phyloP scores from a whole-genome alignment of 2,888 invertebrate genomes.

The Sarcophaga caerulescens region DNA sequence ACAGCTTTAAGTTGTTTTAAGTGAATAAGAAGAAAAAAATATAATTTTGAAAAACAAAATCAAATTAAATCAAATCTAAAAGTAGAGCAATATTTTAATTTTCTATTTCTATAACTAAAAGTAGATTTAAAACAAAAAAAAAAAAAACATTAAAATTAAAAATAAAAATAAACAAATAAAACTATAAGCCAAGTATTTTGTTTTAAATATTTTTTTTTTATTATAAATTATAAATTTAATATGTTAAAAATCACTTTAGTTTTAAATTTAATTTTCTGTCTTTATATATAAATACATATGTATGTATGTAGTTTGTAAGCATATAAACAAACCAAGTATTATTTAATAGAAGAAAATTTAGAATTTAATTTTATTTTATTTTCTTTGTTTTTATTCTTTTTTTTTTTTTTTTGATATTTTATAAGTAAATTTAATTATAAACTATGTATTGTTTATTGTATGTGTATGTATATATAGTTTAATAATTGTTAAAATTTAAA shows the following conservation, averaged over 20 bases:
- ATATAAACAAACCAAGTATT: background rate
- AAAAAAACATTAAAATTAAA: background rate
- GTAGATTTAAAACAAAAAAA: slow-evolving; percentile 2
- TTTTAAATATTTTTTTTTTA: slow-evolving; percentile 3
- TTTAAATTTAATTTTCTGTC: background rate
- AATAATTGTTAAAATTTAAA: background rate
- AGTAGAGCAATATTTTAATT: slow-evolving; percentile 62
- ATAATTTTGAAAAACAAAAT: background rate
- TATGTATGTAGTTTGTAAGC: background rate
- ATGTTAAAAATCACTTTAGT: background rate
- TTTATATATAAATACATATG: no score
- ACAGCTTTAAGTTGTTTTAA: slow-evolving; percentile 8
- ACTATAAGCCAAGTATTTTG: slow-evolving; percentile 47
- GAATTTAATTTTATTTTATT: background rate
- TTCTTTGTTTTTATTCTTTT: no score
- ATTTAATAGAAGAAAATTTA: background rate
- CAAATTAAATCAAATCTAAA: slow-evolving; percentile 4
- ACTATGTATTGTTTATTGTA: background rate
- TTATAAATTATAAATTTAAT: background rate
- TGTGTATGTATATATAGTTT: slow-evolving; percentile 37
- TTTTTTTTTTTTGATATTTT: slow-evolving; percentile 20
- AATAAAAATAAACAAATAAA: background rate
- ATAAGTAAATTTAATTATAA: slow-evolving; percentile 27
- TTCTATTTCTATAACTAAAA: slow-evolving; percentile 5
- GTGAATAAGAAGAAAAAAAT: slow-evolving; percentile 6